Evolutionary conservation across 2,113 vertebrate genomes (phyloP).

Genomic region (Canis aureus): DNA sequence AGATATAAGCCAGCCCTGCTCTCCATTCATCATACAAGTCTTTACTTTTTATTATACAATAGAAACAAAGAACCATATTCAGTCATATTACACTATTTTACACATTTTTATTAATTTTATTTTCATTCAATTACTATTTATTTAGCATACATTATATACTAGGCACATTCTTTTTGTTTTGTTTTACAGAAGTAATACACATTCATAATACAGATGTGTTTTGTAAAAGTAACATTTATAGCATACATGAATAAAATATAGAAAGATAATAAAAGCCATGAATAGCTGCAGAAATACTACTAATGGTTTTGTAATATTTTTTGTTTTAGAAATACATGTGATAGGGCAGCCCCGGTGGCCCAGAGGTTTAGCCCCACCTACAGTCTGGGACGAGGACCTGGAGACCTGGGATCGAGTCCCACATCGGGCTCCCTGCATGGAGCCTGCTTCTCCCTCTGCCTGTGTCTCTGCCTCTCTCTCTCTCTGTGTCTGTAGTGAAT

Average conservation of each 20-base stretch:
- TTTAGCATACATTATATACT: not conserved
- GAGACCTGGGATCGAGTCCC: no score
- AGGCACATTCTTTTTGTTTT: not conserved
- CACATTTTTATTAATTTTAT: slow-evolving; percentile 40
- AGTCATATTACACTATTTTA: not conserved
- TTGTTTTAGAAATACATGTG: not conserved
- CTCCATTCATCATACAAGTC: not conserved
- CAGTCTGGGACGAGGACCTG: no score
- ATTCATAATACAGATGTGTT: not conserved
- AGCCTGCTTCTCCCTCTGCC: no score
- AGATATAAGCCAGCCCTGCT: not conserved
- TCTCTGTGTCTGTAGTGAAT: no score
- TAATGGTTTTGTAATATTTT: not conserved
- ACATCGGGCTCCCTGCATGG: no score
- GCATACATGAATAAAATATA: not conserved
- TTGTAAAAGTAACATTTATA: not conserved
- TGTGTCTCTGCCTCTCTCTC: no score
- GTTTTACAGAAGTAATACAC: not conserved
- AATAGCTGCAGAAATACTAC: not conserved
- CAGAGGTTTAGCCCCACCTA: no score
- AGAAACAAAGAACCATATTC: not conserved
- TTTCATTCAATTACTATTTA: not conserved
- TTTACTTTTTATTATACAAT: not conserved
- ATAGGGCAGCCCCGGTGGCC: no score
- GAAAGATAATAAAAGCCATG: not conserved